These are phyloP conservation scores for Danio albolineatus DNA, from an alignment of 2,797 vertebrate genomes.

Conservation along the genomic window DNA sequence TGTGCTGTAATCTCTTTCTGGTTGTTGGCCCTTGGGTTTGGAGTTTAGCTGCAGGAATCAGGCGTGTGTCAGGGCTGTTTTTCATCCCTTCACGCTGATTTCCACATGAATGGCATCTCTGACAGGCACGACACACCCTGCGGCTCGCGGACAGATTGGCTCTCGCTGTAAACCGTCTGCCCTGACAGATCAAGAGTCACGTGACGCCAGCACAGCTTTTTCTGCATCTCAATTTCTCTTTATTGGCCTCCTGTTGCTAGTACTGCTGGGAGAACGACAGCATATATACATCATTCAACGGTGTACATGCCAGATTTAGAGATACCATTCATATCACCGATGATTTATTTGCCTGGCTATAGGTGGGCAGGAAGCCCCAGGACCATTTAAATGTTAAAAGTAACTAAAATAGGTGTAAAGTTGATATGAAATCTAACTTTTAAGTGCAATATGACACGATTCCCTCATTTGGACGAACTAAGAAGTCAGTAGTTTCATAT, in stretches of 20 bases:
- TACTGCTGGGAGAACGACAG: too few relatives aligned
- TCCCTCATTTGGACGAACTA: too few relatives aligned
- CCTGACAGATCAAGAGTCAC: conserved; percentile 73
- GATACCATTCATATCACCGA: too few relatives aligned
- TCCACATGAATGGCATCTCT: conserved; percentile 64
- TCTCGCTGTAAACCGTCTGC: conserved; percentile 67
- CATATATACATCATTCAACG: too few relatives aligned
- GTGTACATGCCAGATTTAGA: too few relatives aligned
- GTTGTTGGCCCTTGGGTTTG: background rate
- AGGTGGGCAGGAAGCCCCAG: too few relatives aligned
- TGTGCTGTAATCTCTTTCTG: background rate
- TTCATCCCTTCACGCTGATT: conserved; percentile 52
- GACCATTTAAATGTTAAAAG: too few relatives aligned
- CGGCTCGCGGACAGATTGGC: conserved; percentile 65
- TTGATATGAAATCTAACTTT: too few relatives aligned
- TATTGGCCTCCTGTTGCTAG: background rate
- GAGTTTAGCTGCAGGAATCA: conserved; percentile 23
- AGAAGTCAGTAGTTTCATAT: too few relatives aligned
- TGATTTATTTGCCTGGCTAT: too few relatives aligned
- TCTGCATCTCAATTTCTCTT: conserved; percentile 1
- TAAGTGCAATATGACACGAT: too few relatives aligned
- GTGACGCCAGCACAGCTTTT: conserved; percentile 61
- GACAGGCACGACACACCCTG: conserved; percentile 69
- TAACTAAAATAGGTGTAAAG: too few relatives aligned
- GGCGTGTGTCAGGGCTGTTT: conserved; percentile 24